Base-by-base conservation (phyloP, 2,113 vertebrate genomes). In the Xerus inauris region DNA sequence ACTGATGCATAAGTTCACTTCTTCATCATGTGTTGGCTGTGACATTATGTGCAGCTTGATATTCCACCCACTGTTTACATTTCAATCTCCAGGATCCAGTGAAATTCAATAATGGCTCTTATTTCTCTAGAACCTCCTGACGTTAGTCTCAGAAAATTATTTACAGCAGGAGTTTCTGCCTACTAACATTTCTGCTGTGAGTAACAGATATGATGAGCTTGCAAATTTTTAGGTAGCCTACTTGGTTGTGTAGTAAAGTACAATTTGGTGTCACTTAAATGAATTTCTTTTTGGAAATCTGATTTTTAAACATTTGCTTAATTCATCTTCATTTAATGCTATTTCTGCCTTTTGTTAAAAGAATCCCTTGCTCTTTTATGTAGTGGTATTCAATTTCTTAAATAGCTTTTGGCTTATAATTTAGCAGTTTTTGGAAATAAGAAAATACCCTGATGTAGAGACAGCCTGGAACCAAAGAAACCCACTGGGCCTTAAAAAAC, bases 281-380 rank as follows among this genome's bases (percentile, higher is more conserved):
- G 38, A 93, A 72, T 96, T 93, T 92, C 47, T 42, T 67, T 79
- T 92, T 76, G 51, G 42, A 85, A 67, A 75, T 81, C 19, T 79
- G 62, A 69, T 91, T 83, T 96, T 95, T 91, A 90, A 91, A 79
- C 57, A 83, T 76, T 87, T 87, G 67, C 45, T 91, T 80, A 80
- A 85, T 83, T 92, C 5, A 30, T 28, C 10, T 95, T 86, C 47
- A 8, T 71, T 87, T 64, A 95, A 49, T 57, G 35, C 12, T 82
- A 32, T 85, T 91, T 94, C 47, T 95, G 54, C 47, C 77, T 93
- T 82, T 97, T 95, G 69, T 76, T 77, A 94, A 94, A 95, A 85
- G 26, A 3, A 24, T n/a, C n/a, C 19, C 22, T 12, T 93, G 47
- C 26, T 91, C 62, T 92, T 94, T 92, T 28, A 92, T 89, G 62